Base-by-base conservation (phyloP, 1,140 invertebrate species). In the Neodiprion virginianus region DNA sequence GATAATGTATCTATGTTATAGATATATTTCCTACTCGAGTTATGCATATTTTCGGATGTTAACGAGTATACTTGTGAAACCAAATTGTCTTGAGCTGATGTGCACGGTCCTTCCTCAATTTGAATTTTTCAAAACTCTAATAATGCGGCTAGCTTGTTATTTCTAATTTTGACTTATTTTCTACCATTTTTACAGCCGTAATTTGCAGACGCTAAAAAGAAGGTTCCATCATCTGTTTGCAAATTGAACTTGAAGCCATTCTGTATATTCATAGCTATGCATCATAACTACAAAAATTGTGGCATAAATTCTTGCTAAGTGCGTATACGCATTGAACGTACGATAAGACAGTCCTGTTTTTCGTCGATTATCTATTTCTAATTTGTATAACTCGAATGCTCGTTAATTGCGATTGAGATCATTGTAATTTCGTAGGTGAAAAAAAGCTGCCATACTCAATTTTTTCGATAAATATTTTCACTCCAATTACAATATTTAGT, bases 21-120 rank as follows among this genome's bases (percentile, higher is more conserved):
- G 79, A 83, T 84, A 83, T 84, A 82, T 84, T 84, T 84, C 83
- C 82, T 84, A 84, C 81, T 83, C 79, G 74, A 83, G 76, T 82
- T 83, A 80, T 81, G 81, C 79, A 82, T 81, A 82, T 61, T 78
- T 78, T 84, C 77, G 78, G 78, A 82, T 82, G 78, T 82, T 81
- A 79, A 71, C 76, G 71, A 81, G 79, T 78, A 76, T 79, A 81
- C 77, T 83, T 82, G 78, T 83, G 81, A 79, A 79, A 82, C 75
- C 69, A 80, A 80, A 78, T 48, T 75, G 69, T 79, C 75, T 74
- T 75, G 77, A 67, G 71, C 76, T 74, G 76, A 77, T 72, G 77
- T 81, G 81, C 81, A 82, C 78, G 75, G 79, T 78, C 79, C 79
- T 79, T 81, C 73, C 73, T 81, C 78, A 76, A 75, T 78, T 11